Base-by-base conservation (phyloP, 1,140 invertebrate genomes). In the Platyscapa corneri region DNA sequence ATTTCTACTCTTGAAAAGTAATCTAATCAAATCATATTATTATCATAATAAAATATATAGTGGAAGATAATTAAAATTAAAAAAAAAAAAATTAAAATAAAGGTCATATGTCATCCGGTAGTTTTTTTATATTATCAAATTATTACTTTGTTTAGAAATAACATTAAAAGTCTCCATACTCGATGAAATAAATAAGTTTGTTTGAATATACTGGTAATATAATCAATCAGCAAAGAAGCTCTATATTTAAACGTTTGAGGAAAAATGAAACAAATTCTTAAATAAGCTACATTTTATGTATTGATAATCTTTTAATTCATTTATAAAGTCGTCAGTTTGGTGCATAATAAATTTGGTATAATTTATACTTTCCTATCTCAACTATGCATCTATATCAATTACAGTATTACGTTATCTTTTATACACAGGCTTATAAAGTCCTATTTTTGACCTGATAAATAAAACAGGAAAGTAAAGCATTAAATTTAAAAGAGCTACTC, bases 91-190 rank as follows among this genome's bases (percentile, higher is more conserved):
- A 46, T 46, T 46, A 7, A 46, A 7, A 7, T 46, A 46, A 14
- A 60, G 56, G 5, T 27, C 3, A 60, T 60, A 27, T 60, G 2
- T 60, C 27, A 60, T 60, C 10, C 27, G 27, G 23, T 60, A 60
- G 10, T 27, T 27, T 60, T 7, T 14, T 14, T 53, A 53, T 53
- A 53, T 53, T 14, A 53, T 53, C 10, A 60, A 60, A 23, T 67
- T 18, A 34, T 34, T 70, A 70, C 67, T 37, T 70, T 70, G 8
- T 23, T 37, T 2, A 70, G 32, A 70, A 37, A 70, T 37, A 37
- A 70, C 7, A 70, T 70, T 37, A 32, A 65, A 65, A 70, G 32
- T 70, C 67, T 70, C 18, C 67, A 70, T 70, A 37, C 20, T 70
- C 12, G 14, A 67, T 16, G 16, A 70, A 34, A 20, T 67, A 70